Conservation (phyloP, 2,888 invertebrate species). For the Polietes domitor region DNA sequence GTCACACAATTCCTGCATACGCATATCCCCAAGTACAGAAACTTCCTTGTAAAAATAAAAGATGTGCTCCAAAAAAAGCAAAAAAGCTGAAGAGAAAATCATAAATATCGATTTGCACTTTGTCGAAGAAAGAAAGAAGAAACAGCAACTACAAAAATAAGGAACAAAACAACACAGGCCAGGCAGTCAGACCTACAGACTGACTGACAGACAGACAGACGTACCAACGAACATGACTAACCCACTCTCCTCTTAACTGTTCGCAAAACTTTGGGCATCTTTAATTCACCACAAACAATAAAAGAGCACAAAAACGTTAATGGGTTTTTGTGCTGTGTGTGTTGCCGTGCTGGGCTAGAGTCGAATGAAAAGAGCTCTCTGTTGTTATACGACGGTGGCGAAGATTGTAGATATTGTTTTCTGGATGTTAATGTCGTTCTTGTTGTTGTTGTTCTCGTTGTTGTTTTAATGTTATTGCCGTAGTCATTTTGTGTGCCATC, state of each 20-base stretch:
- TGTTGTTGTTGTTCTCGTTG: neutral
- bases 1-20: neutral
- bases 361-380: neutral
- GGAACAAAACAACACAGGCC: neutral
- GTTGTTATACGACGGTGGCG: neutral
- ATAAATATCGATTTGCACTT: slow-evolving; percentile 69
- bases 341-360: neutral
- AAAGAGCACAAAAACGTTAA: slow-evolving; percentile 70
- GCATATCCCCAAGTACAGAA: neutral
- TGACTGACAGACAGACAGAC: slow-evolving; percentile 1
- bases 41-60: slow-evolving; percentile 54
- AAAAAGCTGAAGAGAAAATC: slow-evolving; percentile 65
- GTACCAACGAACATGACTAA: slow-evolving; percentile 34
- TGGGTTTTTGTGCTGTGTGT: slow-evolving; percentile 23
- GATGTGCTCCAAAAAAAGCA: slow-evolving; percentile 43
- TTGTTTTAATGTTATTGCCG: neutral
- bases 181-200: neutral
- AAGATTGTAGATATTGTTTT: slow-evolving; percentile 1
- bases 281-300: slow-evolving; percentile 72
- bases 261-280: slow-evolving; percentile 66
- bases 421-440: neutral
- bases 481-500: neutral
- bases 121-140: slow-evolving; percentile 69
- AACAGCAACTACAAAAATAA: slow-evolving; percentile 72
- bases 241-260: slow-evolving; percentile 37